phyloP scores from a whole-genome alignment of 2,797 vertebrate genomes.

The Enteromius paludinosus region DNA sequence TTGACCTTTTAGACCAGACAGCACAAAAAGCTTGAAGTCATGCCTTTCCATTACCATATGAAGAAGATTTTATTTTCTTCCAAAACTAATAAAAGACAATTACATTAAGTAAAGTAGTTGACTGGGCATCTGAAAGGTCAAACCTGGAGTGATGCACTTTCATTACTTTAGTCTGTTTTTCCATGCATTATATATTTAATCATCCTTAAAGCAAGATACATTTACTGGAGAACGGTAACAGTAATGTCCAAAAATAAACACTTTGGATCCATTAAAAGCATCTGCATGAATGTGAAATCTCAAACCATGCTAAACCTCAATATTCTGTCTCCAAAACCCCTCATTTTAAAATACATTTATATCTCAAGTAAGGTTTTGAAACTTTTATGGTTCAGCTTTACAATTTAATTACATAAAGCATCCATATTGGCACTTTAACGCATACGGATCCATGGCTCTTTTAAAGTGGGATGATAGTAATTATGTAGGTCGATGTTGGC shows the following conservation, averaged over 20 bases:
- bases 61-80: conserved; percentile 33
- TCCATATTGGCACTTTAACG: not conserved
- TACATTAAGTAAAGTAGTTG: conserved; percentile 26
- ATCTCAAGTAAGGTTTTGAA: not conserved
- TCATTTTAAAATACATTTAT: not conserved
- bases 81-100: conserved; percentile 39
- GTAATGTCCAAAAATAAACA: not conserved
- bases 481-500: conserved; percentile 7
- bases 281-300: not conserved
- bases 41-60: conserved; percentile 30
- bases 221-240: not conserved
- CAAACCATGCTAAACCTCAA: not conserved
- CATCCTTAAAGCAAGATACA: not conserved
- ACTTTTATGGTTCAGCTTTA: not conserved
- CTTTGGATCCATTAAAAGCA: not conserved
- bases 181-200: not conserved
- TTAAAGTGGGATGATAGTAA: conserved; percentile 10
- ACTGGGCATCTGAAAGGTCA: conserved; percentile 4
- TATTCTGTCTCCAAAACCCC: not conserved
- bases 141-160: not conserved
- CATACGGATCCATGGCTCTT: not conserved
- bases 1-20: conserved; percentile 28
- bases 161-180: not conserved
- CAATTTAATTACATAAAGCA: not conserved
- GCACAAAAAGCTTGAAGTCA: conserved; percentile 39